Base-by-base conservation (phyloP, 2,113 vertebrate species). In the Ageneiosus marmoratus region DNA sequence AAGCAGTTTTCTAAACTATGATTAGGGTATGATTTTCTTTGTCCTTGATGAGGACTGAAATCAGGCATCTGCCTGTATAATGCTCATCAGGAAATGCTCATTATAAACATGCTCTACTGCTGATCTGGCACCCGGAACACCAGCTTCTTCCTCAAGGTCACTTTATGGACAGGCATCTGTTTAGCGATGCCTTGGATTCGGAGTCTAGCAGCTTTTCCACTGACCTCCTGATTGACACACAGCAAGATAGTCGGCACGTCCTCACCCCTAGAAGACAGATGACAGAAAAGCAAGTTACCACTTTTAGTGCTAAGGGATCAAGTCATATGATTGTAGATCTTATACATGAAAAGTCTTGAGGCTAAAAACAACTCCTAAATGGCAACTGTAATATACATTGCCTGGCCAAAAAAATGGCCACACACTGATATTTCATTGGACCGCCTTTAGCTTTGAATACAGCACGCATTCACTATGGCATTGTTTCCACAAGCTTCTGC, bases 161-260 rank as follows among this genome's bases (percentile, higher is more conserved):
- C 93, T 46, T 86, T 92, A 0, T 94, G 90, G 79, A 96, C 93
- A 11, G 96, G 93, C 91, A 96, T 97, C 91, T 98, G 97, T 58
- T 95, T 97, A 0, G 0, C 82, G 70, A 29, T 29, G 8, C 62
- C 34, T n/a, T 1, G 4, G 24, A 7, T 3, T 48, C 0, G 4
- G 24, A 7, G 1, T 48, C 0, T 9, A 24, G 7, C 63, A 58
- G 91, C 90, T 44, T 93, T 94, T 74, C 24, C 78, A 87, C 94
- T 94, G 11, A 98, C 95, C 6, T 95, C 93, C 18, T 83, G 2
- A 80, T 97, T 98, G 70, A 98, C 96, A 0, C 82, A 86, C 10
- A 86, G 91, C 84, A 98, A 92, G 86, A 97, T 97, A 82, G 91
- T 89, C 18, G 85, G 88, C 53, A 98, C 80, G 65, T 97, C 94